Evolutionary conservation across 53 echinoderm and acorn worm genomes (phyloP), one percentile per base, ranked within the genome.

Genomic region (Astropecten irregularis): DNA sequence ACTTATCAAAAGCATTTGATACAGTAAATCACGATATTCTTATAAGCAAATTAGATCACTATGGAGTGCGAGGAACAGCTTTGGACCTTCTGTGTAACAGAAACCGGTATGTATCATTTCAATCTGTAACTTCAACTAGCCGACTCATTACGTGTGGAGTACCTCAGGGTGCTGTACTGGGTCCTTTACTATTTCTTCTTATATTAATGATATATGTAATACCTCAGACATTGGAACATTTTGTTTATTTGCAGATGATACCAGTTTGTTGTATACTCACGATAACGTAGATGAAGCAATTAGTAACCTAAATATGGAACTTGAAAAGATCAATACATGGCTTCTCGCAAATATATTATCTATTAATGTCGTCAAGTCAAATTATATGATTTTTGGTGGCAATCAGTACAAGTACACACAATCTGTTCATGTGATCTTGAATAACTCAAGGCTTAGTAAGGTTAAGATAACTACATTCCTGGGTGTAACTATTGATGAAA

Each of bases 131-230:
- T 33, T 62, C 62, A 32, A 34, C 15, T 34, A 18, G 14, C 15
- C 62, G 34, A 62, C 4, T 3, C 4, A 31, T 62, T 62, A 58
- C 27, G 2, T 58, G 58, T 28, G 58, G 58, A 6, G 58, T 58
- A 4, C 58, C 58, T 7, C 25, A 58, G 34, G 10, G 62, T 14
- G 30, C 16, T 15, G 62, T 62, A 28, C 16, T 62, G 18, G 35
- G 33, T 33, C 62, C 62, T 15, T 33, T 62, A 62, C 34, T 62
- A 7, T 33, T 62, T 16, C 16, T 62, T n/a, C 33, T 4, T 62
- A 62, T 62, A 62, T 62, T 11, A 62, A 62, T 33, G 62, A 62
- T 33, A 56, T 56, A 21, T 56, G 56, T 56, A 56, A 56, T 25
- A 56, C 23, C 56, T 56, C 56, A 21, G 25, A 56, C 26, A 5